phyloP scores from a whole-genome alignment of 2,888 invertebrate genomes.

The Metalampra italica region DNA sequence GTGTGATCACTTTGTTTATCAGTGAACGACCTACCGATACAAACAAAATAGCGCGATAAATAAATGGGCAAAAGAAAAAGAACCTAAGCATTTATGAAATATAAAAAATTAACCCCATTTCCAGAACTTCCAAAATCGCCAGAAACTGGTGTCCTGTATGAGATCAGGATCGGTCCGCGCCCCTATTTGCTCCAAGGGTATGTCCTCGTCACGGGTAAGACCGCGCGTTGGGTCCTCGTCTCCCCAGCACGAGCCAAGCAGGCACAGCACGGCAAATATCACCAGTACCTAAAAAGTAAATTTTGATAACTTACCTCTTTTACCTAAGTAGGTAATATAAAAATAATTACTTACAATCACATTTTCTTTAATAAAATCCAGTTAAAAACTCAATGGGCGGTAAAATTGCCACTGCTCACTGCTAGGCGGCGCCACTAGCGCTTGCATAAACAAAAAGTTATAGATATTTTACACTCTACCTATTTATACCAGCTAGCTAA shows the following conservation, averaged over 20 bases:
- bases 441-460: no score
- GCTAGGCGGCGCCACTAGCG: no score
- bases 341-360: no score
- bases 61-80: background rate
- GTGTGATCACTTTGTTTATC: conserved; percentile 46
- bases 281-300: conserved; percentile 33
- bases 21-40: conserved; percentile 41
- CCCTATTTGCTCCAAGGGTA: conserved; percentile 30
- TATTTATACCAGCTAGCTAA: no score
- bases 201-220: conserved; percentile 20
- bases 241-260: conserved; percentile 34
- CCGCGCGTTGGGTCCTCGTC: conserved; percentile 29
- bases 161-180: conserved; percentile 24
- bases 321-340: no score
- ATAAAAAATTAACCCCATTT: conserved; percentile 44
- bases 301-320: no score
- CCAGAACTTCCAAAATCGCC: conserved; percentile 45
- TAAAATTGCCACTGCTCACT: no score
- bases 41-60: conserved; percentile 16
- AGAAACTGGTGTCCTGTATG: conserved; percentile 30
- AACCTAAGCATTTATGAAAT: conserved; percentile 4
- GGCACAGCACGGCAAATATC: conserved; percentile 33
- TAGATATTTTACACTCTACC: no score
- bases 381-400: no score
- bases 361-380: no score